phyloP scores from a whole-genome alignment of 2,113 vertebrate species.

The Ochotona princeps region DNA sequence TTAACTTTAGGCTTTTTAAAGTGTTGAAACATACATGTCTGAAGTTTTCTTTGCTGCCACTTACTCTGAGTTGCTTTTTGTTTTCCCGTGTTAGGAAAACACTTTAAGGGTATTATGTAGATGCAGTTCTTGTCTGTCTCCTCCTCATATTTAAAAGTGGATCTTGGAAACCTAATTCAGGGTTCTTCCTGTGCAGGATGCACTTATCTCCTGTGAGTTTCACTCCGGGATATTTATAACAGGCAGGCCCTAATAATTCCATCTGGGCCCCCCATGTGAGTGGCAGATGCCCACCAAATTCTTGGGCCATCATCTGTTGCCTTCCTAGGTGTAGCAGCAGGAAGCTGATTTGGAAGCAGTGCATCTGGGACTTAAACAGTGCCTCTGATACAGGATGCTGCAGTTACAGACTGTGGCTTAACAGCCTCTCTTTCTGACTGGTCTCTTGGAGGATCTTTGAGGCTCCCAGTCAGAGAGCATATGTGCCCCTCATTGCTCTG shows the following conservation, averaged over 20 bases:
- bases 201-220: not conserved
- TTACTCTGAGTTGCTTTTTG: not conserved
- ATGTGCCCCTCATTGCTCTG: not conserved
- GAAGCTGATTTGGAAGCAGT: too few species aligned
- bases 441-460: not conserved
- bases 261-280: too few species aligned
- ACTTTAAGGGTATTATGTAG: constrained; percentile 10
- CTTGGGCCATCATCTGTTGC: too few species aligned
- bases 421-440: not conserved
- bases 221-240: not conserved
- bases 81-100: not conserved
- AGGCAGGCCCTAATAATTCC: not conserved
- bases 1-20: not conserved
- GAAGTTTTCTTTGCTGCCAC: not conserved
- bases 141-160: not conserved
- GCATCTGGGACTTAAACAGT: too few species aligned
- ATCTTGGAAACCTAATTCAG: not conserved
- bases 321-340: too few species aligned
- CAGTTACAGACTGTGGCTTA: too few species aligned
- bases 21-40: not conserved
- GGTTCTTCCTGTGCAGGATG: not conserved
- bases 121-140: not conserved
- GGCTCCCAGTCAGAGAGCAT: not conserved
- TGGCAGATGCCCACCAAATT: too few species aligned
- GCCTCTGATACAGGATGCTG: too few species aligned